A percentile compares a stretch with the other conserved stretches of the same genome.
Conservation (phyloP, 2,888 invertebrate genomes). For the Melangyna quadrimaculata region DNA sequence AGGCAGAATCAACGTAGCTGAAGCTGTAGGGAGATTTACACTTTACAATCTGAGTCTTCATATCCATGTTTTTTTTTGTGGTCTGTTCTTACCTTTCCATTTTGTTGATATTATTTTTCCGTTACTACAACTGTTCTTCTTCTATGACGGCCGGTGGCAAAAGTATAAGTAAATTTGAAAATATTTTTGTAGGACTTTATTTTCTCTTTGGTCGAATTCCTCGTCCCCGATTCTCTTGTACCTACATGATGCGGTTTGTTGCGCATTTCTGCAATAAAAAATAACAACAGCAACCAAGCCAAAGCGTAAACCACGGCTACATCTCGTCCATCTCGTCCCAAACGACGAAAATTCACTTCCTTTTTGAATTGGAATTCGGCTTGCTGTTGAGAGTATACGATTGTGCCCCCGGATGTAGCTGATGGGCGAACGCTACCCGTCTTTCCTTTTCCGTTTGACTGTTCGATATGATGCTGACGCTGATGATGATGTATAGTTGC, state of each 20-base stretch:
- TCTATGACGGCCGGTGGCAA: background rate
- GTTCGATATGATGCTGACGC: conserved; percentile 56
- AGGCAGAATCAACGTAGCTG: too few species aligned
- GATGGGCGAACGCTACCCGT: conserved; percentile 14
- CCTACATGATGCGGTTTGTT: background rate
- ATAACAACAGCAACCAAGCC: background rate
- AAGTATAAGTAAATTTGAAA: conserved; percentile 32
- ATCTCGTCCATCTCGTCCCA: too few species aligned
- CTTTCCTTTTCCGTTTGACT: conserved; percentile 8
- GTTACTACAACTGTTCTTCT: background rate
- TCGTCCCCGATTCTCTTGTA: background rate
- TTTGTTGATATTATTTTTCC: background rate
- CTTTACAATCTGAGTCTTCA: too few species aligned
- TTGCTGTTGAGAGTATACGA: conserved; percentile 29
- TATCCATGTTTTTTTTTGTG: too few species aligned
- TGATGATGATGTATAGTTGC: conserved; percentile 59
- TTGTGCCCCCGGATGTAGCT: conserved; percentile 48
- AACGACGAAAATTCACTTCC: conserved; percentile 19
- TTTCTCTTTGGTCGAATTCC: background rate
- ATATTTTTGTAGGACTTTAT: conserved; percentile 34
- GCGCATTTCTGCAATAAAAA: conserved; percentile 6
- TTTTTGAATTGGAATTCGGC: conserved; percentile 14
- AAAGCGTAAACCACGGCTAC: background rate
- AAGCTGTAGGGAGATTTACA: too few species aligned
- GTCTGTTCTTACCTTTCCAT: background rate